A percentile compares a stretch with the other conserved stretches of the same genome.
Evolutionary conservation across 1,140 invertebrate genomes (phyloP).

Genomic region (Camponotus pennsylvanicus): DNA sequence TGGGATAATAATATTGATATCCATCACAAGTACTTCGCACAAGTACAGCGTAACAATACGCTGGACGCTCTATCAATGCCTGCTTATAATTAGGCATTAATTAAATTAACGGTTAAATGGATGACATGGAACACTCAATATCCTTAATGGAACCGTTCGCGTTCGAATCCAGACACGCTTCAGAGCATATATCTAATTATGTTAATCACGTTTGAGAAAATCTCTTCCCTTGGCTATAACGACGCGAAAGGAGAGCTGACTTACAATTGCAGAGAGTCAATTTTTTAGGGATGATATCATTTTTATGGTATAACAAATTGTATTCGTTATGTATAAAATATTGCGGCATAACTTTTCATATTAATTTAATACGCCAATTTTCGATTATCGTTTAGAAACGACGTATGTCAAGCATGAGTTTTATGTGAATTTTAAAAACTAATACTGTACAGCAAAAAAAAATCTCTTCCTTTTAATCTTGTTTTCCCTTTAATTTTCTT

Average conservation of each 20-base stretch:
- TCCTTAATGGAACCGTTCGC: not conserved
- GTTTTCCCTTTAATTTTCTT: not conserved
- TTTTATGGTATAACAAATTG: not conserved
- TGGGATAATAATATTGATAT: conserved; percentile 23
- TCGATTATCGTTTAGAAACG: not conserved
- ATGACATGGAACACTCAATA: not conserved
- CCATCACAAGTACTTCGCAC: conserved; percentile 12
- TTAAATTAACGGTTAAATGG: conserved; percentile 37
- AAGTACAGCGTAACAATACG: conserved; percentile 8
- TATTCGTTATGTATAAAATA: not conserved
- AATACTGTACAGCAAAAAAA: not conserved
- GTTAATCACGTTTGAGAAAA: not conserved
- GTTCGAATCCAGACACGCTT: not conserved
- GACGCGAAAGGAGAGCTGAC: conserved; percentile 14
- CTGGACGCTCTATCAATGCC: conserved; percentile 25
- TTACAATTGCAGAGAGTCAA: conserved; percentile 22
- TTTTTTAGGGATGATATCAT: not conserved
- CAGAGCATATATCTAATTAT: not conserved
- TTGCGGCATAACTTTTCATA: not conserved
- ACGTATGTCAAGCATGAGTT: not conserved
- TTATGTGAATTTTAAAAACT: not conserved
- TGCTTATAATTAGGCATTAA: conserved; percentile 31
- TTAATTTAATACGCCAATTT: not conserved
- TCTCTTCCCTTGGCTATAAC: not conserved
- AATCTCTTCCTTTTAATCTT: conserved; percentile 1